Conservation (phyloP, 2,797 vertebrate species). For the Clarias platycephalus region DNA sequence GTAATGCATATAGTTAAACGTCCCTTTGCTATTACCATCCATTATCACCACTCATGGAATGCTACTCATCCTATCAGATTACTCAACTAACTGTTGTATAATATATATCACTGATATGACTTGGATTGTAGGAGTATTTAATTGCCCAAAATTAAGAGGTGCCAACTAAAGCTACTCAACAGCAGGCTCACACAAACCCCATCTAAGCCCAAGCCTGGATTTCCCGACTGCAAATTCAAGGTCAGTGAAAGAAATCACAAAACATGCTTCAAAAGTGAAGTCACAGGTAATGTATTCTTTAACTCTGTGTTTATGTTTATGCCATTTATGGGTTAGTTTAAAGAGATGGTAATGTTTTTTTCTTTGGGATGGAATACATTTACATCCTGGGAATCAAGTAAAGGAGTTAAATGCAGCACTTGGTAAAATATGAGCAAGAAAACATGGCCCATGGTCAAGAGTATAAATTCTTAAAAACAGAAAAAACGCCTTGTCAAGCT, state of each 20-base stretch:
- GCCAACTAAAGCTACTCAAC: conserved; percentile 37
- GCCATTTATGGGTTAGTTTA: conserved; percentile 23
- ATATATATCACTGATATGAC: not conserved
- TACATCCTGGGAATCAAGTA: not conserved
- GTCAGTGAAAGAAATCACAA: conserved; percentile 36
- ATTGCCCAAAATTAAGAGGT: conserved; percentile 15
- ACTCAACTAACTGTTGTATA: no score
- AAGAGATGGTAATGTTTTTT: not conserved
- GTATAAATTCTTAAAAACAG: conserved; percentile 41
- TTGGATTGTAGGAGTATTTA: not conserved
- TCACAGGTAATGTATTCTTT: conserved; percentile 41
- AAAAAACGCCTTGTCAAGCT: conserved; percentile 45
- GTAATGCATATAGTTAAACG: no score
- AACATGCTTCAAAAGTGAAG: conserved; percentile 37
- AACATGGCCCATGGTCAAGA: conserved; percentile 25
- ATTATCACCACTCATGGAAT: no score
- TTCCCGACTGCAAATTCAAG: conserved; percentile 43
- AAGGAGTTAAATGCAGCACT: not conserved
- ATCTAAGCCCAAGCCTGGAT: conserved; percentile 6
- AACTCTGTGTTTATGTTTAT: conserved; percentile 2
- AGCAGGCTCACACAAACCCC: conserved; percentile 13
- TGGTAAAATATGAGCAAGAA: not conserved
- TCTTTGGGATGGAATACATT: conserved; percentile 27
- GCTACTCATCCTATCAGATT: no score
- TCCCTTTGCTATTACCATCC: no score